Percentiles rank a stretch among this genome's conserved stretches.
phyloP scores from a whole-genome alignment of 2,113 vertebrate species.

The Neogobius melanostomus region DNA sequence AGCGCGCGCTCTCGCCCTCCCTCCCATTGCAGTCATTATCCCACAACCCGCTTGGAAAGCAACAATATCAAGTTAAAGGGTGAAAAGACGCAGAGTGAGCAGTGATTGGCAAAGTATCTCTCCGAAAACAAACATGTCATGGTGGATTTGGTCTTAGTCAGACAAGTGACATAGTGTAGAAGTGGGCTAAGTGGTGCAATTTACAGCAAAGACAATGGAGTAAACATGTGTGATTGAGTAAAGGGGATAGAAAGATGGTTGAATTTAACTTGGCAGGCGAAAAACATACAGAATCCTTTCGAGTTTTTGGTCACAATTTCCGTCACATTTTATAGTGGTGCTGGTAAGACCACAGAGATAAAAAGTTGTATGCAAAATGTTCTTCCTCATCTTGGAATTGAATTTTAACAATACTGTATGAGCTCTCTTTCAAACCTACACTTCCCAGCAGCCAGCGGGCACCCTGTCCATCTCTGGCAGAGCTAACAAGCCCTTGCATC shows the following conservation, averaged over 20 bases:
- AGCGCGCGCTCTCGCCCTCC: slow-evolving; percentile 24
- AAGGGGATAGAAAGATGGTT: slow-evolving; percentile 27
- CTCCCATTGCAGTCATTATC: slow-evolving; percentile 35
- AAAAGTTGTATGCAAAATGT: too few relatives aligned
- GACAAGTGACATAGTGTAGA: slow-evolving; percentile 28
- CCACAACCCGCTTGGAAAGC: slow-evolving; percentile 44
- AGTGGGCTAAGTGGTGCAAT: slow-evolving; percentile 43
- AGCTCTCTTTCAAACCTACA: too few relatives aligned
- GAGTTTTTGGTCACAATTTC: slow-evolving; percentile 5
- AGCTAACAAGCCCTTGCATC: slow-evolving; percentile 45
- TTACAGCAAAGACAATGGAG: slow-evolving; percentile 47
- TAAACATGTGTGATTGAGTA: slow-evolving; percentile 59
- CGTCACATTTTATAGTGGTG: too few relatives aligned
- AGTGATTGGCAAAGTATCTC: slow-evolving; percentile 52
- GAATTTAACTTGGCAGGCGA: slow-evolving; percentile 13
- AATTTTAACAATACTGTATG: too few relatives aligned
- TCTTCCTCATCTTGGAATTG: too few relatives aligned
- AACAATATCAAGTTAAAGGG: slow-evolving; percentile 53
- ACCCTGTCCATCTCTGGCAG: slow-evolving; percentile 26
- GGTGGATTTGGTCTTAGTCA: slow-evolving; percentile 49
- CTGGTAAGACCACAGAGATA: too few relatives aligned
- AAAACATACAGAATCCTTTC: slow-evolving; percentile 1
- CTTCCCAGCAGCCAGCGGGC: slow-evolving; percentile 13
- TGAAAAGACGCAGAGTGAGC: slow-evolving; percentile 57
- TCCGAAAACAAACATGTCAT: slow-evolving; percentile 64